These are phyloP conservation scores for Megastigmus dorsalis DNA, from an alignment of 2,888 invertebrate species.

Conservation along the genomic window DNA sequence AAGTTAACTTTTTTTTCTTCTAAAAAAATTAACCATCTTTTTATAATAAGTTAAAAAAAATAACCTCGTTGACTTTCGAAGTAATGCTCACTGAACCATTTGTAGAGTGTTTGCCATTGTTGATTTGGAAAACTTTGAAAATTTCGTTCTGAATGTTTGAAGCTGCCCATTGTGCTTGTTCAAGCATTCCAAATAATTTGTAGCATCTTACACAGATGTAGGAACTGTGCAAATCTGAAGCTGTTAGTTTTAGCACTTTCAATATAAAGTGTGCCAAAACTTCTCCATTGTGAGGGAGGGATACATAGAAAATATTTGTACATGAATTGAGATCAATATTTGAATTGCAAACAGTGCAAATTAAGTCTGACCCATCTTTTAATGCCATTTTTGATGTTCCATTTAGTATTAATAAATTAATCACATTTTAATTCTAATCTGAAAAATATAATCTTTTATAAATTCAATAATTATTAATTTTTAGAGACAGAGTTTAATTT, in stretches of 20 bases:
- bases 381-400: constrained; percentile 29
- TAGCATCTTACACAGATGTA: constrained; percentile 64
- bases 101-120: constrained; percentile 31
- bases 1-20: too few relatives aligned
- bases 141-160: constrained; percentile 63
- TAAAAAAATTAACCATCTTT: background rate
- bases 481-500: too few relatives aligned
- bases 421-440: too few relatives aligned
- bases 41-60: background rate
- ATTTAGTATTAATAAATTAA: too few relatives aligned
- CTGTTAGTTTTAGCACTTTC: constrained; percentile 57
- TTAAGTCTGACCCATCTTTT: constrained; percentile 48
- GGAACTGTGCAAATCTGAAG: constrained; percentile 57
- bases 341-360: constrained; percentile 62
- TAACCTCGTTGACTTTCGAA: background rate
- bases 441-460: background rate
- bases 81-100: background rate
- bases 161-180: constrained; percentile 66
- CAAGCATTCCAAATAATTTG: constrained; percentile 64
- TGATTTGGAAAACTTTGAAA: constrained; percentile 59
- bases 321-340: constrained; percentile 56
- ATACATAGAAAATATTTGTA: constrained; percentile 64
- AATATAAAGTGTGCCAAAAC: constrained; percentile 61
- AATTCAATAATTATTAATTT: background rate
- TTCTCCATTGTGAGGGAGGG: constrained; percentile 61